Base-by-base conservation (phyloP, 2,113 vertebrate genomes). In the Rhinopomastus cyanomelas region DNA sequence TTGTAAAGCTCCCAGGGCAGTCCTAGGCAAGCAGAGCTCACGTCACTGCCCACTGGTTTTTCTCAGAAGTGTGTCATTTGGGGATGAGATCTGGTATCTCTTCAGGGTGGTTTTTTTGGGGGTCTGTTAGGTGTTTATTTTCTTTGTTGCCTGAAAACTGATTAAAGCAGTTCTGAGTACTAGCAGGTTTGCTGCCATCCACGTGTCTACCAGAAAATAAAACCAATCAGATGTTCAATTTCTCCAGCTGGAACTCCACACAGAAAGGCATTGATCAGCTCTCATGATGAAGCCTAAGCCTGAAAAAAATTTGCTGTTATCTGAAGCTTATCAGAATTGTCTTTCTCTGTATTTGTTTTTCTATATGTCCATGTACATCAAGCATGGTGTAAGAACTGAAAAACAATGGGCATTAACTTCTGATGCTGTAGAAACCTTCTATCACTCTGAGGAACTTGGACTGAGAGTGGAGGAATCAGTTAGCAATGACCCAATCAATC, bases 151-250 rank as follows among this genome's bases (percentile, higher is more conserved):
- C 93, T 93, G 77, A 96, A 96, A 97, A 97, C 74, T 76, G 87
- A 94, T 96, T 94, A 96, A 96, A 94, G 86, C 72, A 88, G 34
- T 93, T 86, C 53, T 89, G 90, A 89, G 67, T 72, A 69, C 42
- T 95, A 96, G 89, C 87, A 85, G 93, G 21, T 85, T 89, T 96
- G 93, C 94, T 96, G 89, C 90, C 91, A 93, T 95, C 92, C 69
- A 81, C 3, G 11, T 86, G 79, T 84, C 92, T 97, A 88, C 37
- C 42, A 85, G 67, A 76, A 87, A 90, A 88, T 55, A 92, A 92
- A 93, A 19, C 30, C 78, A 53, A 75, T 84, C 49, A 75, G 62
- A 68, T 78, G 30, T 88, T 86, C 44, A 66, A 32, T 84, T 23
- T 93, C 44, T 86, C 90, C 77, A 81, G 9, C 51, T 89, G 78